Evolutionary conservation across 2,113 vertebrate genomes (phyloP).

Genomic region (Sporophila hypoxantha): DNA sequence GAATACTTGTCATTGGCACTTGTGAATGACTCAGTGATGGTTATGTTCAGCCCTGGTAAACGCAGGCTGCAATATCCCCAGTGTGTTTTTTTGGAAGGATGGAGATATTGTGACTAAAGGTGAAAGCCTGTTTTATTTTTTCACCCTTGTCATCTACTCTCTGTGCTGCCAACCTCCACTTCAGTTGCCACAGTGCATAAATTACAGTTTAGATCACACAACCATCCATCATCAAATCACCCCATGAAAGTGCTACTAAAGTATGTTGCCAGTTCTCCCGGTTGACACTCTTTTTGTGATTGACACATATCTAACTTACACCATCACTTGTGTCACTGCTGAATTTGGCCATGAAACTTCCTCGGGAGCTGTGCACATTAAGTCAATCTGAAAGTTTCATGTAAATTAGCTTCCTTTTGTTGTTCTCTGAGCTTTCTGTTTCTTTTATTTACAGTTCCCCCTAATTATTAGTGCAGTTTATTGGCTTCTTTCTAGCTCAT

Average conservation of each 20-base stretch:
- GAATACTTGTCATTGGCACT: background rate
- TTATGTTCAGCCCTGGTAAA: background rate
- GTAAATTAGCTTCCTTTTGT: constrained; percentile 26
- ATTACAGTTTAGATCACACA: constrained; percentile 57
- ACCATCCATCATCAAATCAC: constrained; percentile 57
- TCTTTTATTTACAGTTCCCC: background rate
- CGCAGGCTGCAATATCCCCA: background rate
- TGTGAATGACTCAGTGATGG: background rate
- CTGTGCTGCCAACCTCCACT: constrained; percentile 57
- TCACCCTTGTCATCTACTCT: constrained; percentile 57
- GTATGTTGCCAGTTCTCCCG: constrained; percentile 44
- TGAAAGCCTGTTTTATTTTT: constrained; percentile 63
- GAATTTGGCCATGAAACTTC: constrained; percentile 53
- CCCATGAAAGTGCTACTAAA: constrained; percentile 44
- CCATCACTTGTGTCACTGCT: constrained; percentile 41
- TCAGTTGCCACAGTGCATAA: constrained; percentile 63
- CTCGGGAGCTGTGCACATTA: background rate
- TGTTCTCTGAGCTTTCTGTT: background rate
- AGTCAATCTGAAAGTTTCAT: constrained; percentile 34
- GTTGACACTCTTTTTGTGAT: constrained; percentile 59
- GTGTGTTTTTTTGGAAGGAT: constrained; percentile 17
- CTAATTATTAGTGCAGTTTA: background rate
- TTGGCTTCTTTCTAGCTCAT: background rate
- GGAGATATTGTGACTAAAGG: constrained; percentile 47
- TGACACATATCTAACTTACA: constrained; percentile 57